These are phyloP conservation scores for Sthenelais limicola DNA, from an alignment of 2,888 invertebrate genomes.

Conservation along the genomic window DNA sequence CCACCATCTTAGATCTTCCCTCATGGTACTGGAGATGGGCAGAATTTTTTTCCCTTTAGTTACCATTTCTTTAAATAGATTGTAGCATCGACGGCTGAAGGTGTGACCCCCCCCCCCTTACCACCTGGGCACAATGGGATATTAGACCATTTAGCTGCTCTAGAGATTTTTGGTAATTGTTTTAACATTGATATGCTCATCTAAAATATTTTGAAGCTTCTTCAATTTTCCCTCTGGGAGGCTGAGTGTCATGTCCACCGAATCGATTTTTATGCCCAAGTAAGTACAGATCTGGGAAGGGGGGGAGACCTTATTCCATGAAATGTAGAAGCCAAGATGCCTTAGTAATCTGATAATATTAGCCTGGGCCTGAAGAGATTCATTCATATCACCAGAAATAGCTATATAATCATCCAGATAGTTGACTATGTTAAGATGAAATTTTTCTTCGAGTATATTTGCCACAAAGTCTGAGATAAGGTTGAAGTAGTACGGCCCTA, in stretches of 20 bases:
- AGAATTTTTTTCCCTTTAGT: background rate
- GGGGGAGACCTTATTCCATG: background rate
- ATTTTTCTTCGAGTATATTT: background rate
- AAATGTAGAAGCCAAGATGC: background rate
- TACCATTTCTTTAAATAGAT: background rate
- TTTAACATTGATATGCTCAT: background rate
- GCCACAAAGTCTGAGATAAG: background rate
- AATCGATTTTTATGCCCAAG: background rate
- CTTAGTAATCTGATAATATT: background rate
- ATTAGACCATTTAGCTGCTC: background rate
- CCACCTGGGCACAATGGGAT: background rate
- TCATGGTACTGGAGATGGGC: background rate
- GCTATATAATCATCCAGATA: conserved; percentile 1
- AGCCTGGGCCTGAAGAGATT: background rate
- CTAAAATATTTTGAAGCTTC: background rate
- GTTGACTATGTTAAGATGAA: background rate
- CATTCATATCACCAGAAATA: background rate
- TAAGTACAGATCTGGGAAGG: background rate
- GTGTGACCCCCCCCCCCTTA: background rate
- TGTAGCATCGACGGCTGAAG: too few species aligned
- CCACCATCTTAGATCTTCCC: background rate
- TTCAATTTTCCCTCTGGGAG: background rate
- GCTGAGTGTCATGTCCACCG: background rate
- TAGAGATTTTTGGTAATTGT: background rate
- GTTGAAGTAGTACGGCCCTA: background rate